Base-by-base conservation (phyloP, 1,140 invertebrate genomes). In the Amyelois transitella region DNA sequence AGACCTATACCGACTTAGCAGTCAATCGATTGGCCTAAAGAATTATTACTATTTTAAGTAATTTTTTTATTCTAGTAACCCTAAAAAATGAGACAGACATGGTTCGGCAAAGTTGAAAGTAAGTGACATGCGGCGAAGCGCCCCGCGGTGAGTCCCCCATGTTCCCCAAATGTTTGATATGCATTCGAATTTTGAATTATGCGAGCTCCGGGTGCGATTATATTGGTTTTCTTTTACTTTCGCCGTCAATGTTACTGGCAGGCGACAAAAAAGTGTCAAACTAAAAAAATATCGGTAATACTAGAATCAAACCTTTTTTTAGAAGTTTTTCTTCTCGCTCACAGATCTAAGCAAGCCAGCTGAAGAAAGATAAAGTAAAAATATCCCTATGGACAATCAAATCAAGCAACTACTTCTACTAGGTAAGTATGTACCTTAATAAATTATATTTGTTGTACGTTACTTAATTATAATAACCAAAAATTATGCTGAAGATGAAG, bases 81-180 rank as follows among this genome's bases (percentile, higher is more conserved):
- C n/a, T n/a, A n/a, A 5, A 45, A 53, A 51, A 56, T 19, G 47
- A 43, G 50, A 38, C 21, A 12, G 18, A 50, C 22, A 49, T 49
- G 20, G 43, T 55, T 58, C 72, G 72, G 69, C 61, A 48, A 62
- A 62, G 64, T 66, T 70, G 45, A 84, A 84, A 81, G 77, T 74
- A 78, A 75, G 70, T 72, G 69, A 56, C 75, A 65, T 63, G 45
- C 45, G 52, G 55, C 52, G 60, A 53, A 45, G 62, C 78, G 57
- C 70, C 80, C 76, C 67, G 77, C 54, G 51, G 80, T 50, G 80
- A 62, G 65, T 72, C 67, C 64, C 54, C 65, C 49, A 62, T 65
- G 69, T 71, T 70, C 66, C 61, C 60, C 61, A 71, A 67, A 63
- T 60, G 66, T 72, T 69, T 53, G 57, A 65, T 66, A 63, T 67